Base-by-base conservation (phyloP, 1,140 invertebrate genomes). In the Drosophila subpulchrella region DNA sequence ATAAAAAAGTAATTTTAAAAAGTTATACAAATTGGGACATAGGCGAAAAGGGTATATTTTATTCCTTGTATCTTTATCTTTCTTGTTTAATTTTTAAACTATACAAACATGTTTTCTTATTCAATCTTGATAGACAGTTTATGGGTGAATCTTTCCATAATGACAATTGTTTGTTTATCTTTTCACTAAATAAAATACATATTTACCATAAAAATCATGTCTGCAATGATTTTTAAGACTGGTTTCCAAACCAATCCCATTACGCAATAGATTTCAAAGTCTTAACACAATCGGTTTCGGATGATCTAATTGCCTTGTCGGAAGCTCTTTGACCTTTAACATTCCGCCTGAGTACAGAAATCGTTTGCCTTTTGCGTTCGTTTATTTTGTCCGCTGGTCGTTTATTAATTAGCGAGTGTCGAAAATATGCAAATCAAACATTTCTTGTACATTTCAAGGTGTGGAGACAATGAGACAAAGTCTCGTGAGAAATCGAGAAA, bases 351-450 rank as follows among this genome's bases (percentile, higher is more conserved):
- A 66, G 44, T 65, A 34, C 59, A 42, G 42, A 51, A 59, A 53
- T 47, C 41, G 27, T 53, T 55, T 61, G 36, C 41, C 44, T 75
- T 61, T 34, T 38, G 39, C 57, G 57, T 46, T 70, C 41, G 59
- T 53, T 75, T 56, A 32, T 54, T 63, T 68, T 54, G 47, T 27
- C 50, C 41, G 50, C 65, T 39, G 39, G 78, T 76, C 67, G 59
- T 71, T 88, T 82, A 86, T 88, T 88, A 86, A 88, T 88, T 88
- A 83, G 75, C 84, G 86, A 88, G 84, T 89, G 83, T 70, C 80
- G 72, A 88, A 76, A 89, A 89, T 88, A 89, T 88, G 83, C 84
- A 89, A 88, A 88, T 89, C 75, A 51, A 58, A 55, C 47, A 78
- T 61, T 56, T 61, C 75, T 75, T 54, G 39, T 42, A 57, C 20